phyloP scores from a whole-genome alignment of 2,113 vertebrate species.

The Ictidomys tridecemlineatus region DNA sequence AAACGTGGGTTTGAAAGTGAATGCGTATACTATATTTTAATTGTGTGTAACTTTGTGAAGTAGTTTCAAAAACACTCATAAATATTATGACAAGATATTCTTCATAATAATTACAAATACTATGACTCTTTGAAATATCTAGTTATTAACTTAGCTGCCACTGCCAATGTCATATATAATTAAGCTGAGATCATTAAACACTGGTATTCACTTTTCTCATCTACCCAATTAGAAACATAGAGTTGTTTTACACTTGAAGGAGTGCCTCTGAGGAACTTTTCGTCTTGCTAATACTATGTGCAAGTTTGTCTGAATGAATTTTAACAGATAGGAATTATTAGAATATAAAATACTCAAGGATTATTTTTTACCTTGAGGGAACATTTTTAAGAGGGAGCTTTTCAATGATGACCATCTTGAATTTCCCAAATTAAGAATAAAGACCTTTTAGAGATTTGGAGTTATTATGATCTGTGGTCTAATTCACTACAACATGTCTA shows the following conservation, averaged over 20 bases:
- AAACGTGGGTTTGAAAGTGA: constrained; percentile 7
- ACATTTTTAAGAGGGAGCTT: neutral
- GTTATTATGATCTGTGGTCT: neutral
- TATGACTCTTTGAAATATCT: constrained; percentile 66
- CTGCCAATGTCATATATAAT: constrained; percentile 71
- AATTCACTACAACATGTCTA: neutral
- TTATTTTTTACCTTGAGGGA: neutral
- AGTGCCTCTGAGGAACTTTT: constrained; percentile 42
- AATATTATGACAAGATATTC: constrained; percentile 33
- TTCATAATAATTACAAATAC: constrained; percentile 60
- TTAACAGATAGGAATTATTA: neutral
- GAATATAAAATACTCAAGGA: constrained; percentile 35
- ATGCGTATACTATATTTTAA: constrained; percentile 12
- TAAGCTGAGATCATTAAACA: constrained; percentile 61
- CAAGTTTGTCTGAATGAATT: constrained; percentile 39
- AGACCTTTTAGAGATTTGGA: neutral
- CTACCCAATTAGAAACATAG: constrained; percentile 64
- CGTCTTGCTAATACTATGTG: constrained; percentile 52
- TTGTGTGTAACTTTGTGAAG: constrained; percentile 42
- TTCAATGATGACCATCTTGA: constrained; percentile 34
- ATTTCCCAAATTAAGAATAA: constrained; percentile 58
- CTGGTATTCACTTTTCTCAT: constrained; percentile 50
- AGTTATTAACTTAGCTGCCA: constrained; percentile 58
- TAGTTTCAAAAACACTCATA: constrained; percentile 62
- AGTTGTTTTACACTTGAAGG: neutral